Conservation (phyloP, 2,113 vertebrate genomes). For the Onychorhynchus coronatus region DNA sequence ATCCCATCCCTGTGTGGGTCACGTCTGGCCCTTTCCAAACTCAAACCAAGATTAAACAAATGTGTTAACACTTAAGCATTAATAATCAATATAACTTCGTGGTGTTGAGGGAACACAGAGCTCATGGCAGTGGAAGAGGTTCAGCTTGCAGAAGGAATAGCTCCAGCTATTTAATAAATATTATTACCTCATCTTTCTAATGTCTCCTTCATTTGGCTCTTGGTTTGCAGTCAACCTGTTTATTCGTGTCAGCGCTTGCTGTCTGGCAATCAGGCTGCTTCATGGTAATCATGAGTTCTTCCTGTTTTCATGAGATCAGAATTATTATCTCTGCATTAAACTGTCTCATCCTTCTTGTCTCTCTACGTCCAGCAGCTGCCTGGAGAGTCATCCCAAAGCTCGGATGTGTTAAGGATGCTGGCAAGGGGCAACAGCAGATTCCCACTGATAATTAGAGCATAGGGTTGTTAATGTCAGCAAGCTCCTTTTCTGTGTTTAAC, state of each 20-base stretch:
- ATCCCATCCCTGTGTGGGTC: not conserved
- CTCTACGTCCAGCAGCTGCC: not conserved
- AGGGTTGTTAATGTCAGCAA: not conserved
- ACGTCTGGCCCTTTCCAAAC: not conserved
- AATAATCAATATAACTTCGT: not conserved
- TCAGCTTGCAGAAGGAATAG: not conserved
- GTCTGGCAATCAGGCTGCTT: conserved; percentile 34
- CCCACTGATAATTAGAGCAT: not conserved
- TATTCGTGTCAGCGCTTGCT: not conserved
- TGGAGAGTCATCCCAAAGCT: not conserved
- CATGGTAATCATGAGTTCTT: conserved; percentile 15
- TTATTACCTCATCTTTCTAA: conserved; percentile 29
- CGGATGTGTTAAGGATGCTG: not conserved
- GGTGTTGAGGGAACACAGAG: not conserved
- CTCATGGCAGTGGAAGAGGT: not conserved
- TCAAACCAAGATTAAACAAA: not conserved
- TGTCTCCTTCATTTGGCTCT: not conserved
- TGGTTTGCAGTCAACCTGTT: not conserved
- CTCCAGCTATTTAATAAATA: conserved; percentile 2
- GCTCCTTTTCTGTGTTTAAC: not conserved
- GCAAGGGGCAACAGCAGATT: not conserved
- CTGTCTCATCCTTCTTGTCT: not conserved
- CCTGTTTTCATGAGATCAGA: conserved; percentile 56
- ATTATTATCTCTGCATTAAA: conserved; percentile 48
- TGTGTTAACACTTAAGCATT: not conserved